phyloP scores from a whole-genome alignment of 2,113 vertebrate genomes.

The Paramormyrops kingsleyae region DNA sequence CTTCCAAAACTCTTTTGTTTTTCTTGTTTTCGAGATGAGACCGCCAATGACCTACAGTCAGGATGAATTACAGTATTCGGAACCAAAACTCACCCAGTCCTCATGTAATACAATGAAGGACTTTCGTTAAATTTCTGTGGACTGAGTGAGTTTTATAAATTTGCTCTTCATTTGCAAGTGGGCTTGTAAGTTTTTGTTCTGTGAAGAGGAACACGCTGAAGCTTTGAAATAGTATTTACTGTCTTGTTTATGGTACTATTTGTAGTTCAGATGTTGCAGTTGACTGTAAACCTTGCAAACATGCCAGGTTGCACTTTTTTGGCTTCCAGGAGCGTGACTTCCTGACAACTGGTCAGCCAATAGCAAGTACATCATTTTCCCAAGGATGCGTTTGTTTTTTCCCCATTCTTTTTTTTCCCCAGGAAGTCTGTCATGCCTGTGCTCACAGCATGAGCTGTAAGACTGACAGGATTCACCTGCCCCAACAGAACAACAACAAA shows the following conservation, averaged over 20 bases:
- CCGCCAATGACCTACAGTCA: background rate
- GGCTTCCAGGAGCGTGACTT: background rate
- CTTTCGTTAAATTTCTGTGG: background rate
- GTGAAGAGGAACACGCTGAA: background rate
- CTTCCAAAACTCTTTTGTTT: background rate
- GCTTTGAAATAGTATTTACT: background rate
- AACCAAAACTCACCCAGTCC: background rate
- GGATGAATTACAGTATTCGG: background rate
- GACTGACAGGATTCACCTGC: constrained; percentile 3
- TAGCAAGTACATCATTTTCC: background rate
- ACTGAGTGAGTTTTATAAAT: background rate
- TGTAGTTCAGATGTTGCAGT: background rate
- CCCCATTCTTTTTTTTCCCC: background rate
- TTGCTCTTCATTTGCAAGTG: background rate
- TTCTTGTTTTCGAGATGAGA: background rate
- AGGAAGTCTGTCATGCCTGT: background rate
- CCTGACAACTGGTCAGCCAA: background rate
- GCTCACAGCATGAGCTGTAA: background rate
- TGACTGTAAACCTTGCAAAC: background rate
- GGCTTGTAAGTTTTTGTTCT: background rate
- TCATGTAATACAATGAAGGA: background rate
- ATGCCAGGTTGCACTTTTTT: background rate
- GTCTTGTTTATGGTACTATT: background rate
- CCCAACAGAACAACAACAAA: background rate
- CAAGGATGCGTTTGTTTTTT: background rate